Evolutionary conservation across 1,140 invertebrate genomes (phyloP), one percentile per base, ranked within the genome.

Genomic region (Drosophila triauraria): DNA sequence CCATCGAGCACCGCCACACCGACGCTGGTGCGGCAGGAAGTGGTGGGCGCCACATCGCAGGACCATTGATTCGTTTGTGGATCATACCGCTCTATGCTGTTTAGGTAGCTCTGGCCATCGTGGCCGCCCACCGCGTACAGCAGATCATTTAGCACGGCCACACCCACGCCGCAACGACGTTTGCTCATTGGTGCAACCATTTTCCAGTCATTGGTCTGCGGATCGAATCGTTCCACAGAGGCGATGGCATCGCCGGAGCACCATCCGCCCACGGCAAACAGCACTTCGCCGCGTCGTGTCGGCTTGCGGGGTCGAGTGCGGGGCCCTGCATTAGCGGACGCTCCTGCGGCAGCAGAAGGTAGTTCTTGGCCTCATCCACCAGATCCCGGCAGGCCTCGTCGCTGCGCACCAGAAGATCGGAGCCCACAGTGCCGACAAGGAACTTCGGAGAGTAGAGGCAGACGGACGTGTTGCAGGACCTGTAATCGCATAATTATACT

Each of bases 181-280:
- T 99, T 99, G 82, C 96, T 97, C 98, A 99, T 99, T 1, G 98
- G 97, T n/a, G 98, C 98, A 1, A 99, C 98, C 97, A 99, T 98
- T 93, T 98, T 97, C 99, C 99, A 99, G 93, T 99, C 98, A 76
- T 97, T 97, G 4, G 97, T 97, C 90, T 98, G 97, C 3, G 98
- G 98, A 94, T 99, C 99, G 93, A 99, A 99, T 74, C 98, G 95
- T 93, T 99, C 99, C 8, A 99, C 98, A 47, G 97, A 98, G 6
- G 98, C 98, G 78, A 99, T 99, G 4, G 99, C 99, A 94, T 99
- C 98, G 54, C 99, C 99, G 78, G 97, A 98, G 93, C 99, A 99
- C 99, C 99, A 99, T 8, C 99, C 99, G 50, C 97, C 98, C 58
- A 98, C 97, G 56, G 98, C 98, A 95, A 99, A 99, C 20, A 99